phyloP scores from a whole-genome alignment of 2,113 vertebrate genomes.

The Rhizomys pruinosus region DNA sequence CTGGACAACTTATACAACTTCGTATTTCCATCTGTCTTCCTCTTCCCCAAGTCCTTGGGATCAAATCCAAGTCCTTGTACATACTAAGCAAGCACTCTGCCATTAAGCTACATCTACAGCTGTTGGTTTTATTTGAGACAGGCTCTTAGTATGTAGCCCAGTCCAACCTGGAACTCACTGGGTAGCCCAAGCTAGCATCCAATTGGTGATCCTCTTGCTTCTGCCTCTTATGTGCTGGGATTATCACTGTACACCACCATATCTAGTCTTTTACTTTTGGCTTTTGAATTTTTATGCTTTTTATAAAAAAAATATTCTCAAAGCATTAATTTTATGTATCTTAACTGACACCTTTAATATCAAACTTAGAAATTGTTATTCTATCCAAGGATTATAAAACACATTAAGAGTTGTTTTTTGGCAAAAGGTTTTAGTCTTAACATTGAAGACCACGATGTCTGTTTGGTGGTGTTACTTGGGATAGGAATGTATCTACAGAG shows the following conservation, averaged over 20 bases:
- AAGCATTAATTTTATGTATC: slow-evolving; percentile 20
- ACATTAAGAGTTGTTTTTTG: neutral
- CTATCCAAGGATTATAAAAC: neutral
- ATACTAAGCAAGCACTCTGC: neutral
- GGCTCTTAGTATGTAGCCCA: neutral
- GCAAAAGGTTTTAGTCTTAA: neutral
- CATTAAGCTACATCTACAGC: neutral
- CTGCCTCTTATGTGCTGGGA: neutral
- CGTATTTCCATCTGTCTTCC: neutral
- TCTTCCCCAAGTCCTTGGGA: neutral
- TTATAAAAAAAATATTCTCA: neutral
- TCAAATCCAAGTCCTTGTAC: neutral
- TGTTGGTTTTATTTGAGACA: neutral
- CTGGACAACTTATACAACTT: neutral
- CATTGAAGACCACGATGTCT: neutral
- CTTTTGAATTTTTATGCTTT: slow-evolving; percentile 36
- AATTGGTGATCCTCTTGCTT: neutral
- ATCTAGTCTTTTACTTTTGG: neutral
- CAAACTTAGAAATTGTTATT: slow-evolving; percentile 37
- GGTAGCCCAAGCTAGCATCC: neutral
- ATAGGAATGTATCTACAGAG: neutral
- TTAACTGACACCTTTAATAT: neutral
- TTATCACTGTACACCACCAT: neutral
- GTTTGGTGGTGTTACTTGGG: neutral
- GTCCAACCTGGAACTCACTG: neutral